These are phyloP conservation scores for Atlantisia rogersi DNA, from an alignment of 2,113 vertebrate genomes.

Conservation along the genomic window DNA sequence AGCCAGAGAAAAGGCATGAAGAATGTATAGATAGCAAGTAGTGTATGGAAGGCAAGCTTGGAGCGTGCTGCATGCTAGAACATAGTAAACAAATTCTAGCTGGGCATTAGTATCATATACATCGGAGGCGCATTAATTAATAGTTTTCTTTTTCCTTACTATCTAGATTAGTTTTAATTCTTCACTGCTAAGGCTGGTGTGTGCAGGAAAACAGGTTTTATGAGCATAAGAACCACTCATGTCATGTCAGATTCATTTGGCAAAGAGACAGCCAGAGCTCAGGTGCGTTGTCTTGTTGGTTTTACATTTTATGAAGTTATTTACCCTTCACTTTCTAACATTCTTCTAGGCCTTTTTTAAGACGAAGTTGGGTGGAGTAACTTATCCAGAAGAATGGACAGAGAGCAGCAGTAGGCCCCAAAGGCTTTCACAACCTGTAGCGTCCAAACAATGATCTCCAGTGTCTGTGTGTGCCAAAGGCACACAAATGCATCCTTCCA, in stretches of 20 bases:
- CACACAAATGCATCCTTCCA: neutral
- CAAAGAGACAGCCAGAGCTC: neutral
- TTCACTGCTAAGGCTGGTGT: neutral
- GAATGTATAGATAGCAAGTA: neutral
- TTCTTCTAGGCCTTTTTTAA: neutral
- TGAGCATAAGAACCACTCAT: neutral
- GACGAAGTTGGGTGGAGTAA: neutral
- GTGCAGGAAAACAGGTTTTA: neutral
- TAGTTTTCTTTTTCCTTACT: neutral
- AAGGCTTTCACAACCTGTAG: neutral
- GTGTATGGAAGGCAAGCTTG: neutral
- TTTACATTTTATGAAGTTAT: neutral
- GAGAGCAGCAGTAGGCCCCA: neutral
- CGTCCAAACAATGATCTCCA: neutral
- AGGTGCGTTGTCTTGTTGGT: neutral
- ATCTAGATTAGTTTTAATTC: neutral
- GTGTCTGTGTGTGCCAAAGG: neutral
- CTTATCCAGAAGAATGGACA: neutral
- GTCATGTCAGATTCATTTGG: rapidly evolving
- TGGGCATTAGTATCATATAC: neutral
- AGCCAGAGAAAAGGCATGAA: neutral
- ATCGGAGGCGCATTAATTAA: neutral
- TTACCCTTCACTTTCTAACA: neutral
- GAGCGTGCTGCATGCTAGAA: neutral
- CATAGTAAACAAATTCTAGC: neutral